Conservation (phyloP, 2,888 invertebrate genomes). For the Sinhomidia bicolor region DNA sequence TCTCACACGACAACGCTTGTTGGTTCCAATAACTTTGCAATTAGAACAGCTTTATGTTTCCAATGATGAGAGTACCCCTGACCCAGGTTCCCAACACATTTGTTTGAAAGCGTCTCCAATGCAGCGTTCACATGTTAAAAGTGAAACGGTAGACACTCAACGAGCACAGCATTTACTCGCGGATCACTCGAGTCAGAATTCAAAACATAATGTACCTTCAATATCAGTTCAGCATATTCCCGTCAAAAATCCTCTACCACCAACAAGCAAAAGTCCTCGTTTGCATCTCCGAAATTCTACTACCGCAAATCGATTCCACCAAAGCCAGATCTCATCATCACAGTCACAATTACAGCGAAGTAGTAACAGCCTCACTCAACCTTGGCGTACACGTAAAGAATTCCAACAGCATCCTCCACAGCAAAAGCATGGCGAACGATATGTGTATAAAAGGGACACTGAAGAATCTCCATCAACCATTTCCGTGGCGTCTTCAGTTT, state of each 20-base stretch:
- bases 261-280: slow-evolving; percentile 3
- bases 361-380: neutral
- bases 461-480: neutral
- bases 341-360: neutral
- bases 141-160: neutral
- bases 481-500: neutral
- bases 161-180: neutral
- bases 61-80: neutral
- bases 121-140: neutral
- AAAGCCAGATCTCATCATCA: neutral
- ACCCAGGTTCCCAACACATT: neutral
- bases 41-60: neutral
- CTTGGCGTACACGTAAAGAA: neutral
- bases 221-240: neutral
- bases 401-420: neutral
- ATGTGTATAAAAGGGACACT: neutral
- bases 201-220: neutral
- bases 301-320: neutral
- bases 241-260: neutral
- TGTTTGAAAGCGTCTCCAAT: neutral
- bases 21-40: neutral
- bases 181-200: neutral
- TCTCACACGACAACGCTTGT: neutral
- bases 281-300: slow-evolving; percentile 19
- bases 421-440: neutral